Evolutionary conservation across 2,888 invertebrate species (phyloP), one percentile per base, ranked within the genome.

Genomic region (Sphaerophoria rueppellii): DNA sequence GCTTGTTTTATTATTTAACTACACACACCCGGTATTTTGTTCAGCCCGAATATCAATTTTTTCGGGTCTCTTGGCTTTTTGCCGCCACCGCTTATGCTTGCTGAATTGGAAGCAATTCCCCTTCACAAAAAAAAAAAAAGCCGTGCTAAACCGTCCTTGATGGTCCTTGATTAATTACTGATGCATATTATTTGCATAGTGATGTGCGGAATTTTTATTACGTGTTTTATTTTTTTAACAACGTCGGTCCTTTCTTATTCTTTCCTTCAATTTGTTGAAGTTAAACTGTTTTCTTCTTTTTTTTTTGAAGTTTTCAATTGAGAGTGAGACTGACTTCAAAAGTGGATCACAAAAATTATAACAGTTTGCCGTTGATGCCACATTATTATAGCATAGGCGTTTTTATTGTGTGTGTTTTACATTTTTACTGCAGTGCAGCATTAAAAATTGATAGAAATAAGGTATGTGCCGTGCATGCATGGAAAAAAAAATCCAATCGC

Each of bases 101-200:
- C 24, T 24, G 24, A 2, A 24, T 24, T 24, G 24, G 24, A 24
- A 24, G 24, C 24, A 24, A 24, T 24, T 24, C 24, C 24, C 24
- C 24, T 24, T 24, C 2, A 24, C 24, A 24, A 24, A 24, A 24
- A 24, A 24, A 2, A 24, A 24, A 24, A 24, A n/a, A n/a, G n/a
- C 24, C 2, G 32, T 32, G 52, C 37, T 40, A 67, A n/a, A 74
- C 54, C 69, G 67, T 43, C 9, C 40, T 40, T 40, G 7, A 24
- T 24, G 24, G 24, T 63, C 37, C 70, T 75, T 80, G 80, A 80
- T 80, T 75, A 80, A 80, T 80, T 80, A 75, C 80, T 71, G 63
- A 75, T 80, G 80, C 75, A 80, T 80, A 63, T 52, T 69, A 40
- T 55, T 80, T 55, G 54, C 40, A 67, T 50, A 57, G 63, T 63